phyloP scores from a whole-genome alignment of 2,888 invertebrate species.

The Polydrusus pterygomalis region DNA sequence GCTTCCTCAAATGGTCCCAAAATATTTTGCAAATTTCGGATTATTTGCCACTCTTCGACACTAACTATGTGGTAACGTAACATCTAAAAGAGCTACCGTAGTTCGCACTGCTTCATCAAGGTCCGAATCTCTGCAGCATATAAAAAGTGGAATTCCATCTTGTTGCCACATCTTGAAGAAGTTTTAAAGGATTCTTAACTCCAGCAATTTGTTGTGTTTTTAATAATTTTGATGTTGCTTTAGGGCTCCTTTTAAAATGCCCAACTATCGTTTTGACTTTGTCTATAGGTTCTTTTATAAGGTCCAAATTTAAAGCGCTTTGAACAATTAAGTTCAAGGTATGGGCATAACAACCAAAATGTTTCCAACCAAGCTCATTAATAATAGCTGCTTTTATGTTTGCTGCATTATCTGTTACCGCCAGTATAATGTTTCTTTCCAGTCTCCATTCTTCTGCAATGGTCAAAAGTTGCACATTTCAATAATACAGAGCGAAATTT shows the following conservation, averaged over 20 bases:
- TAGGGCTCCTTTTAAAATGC: constrained; percentile 50
- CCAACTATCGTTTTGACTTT: constrained; percentile 50
- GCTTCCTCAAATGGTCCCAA: constrained; percentile 46
- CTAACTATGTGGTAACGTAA: constrained; percentile 48
- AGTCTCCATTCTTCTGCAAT: constrained; percentile 25
- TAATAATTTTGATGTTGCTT: not conserved
- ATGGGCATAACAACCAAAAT: constrained; percentile 49
- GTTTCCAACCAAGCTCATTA: constrained; percentile 10
- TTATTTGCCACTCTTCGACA: constrained; percentile 49
- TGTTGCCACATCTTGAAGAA: constrained; percentile 1
- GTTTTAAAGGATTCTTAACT: not conserved
- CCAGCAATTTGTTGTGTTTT: not conserved
- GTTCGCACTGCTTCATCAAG: not conserved
- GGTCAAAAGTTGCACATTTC: constrained; percentile 22
- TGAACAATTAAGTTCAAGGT: constrained; percentile 49
- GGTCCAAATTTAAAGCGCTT: constrained; percentile 30
- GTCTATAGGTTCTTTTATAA: constrained; percentile 16
- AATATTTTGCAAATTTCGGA: constrained; percentile 51
- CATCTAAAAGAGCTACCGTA: constrained; percentile 54
- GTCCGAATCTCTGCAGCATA: not conserved
- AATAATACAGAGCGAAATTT: constrained; percentile 26
- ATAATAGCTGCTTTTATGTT: constrained; percentile 45
- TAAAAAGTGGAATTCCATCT: too few relatives aligned
- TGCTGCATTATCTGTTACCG: constrained; percentile 51
- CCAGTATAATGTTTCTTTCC: constrained; percentile 43